Evolutionary conservation across 2,113 vertebrate genomes (phyloP).

Genomic region (Eulacestoma nigropectus): DNA sequence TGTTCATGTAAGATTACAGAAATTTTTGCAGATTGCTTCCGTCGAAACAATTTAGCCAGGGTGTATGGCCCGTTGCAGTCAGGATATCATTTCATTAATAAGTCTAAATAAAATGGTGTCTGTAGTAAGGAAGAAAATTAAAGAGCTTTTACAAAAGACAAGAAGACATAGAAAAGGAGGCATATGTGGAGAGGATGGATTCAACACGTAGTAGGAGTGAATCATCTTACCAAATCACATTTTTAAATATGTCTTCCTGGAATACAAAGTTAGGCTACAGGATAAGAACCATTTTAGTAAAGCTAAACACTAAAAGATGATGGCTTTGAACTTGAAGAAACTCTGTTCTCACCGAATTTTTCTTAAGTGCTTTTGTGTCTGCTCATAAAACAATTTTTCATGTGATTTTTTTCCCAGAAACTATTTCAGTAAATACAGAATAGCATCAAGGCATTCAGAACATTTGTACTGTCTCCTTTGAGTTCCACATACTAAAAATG

Average conservation of each 20-base stretch:
- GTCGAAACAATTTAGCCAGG: not conserved
- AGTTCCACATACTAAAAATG: not conserved
- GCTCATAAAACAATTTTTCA: not conserved
- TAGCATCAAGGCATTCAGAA: not conserved
- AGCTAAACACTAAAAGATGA: not conserved
- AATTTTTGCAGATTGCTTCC: not conserved
- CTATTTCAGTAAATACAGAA: not conserved
- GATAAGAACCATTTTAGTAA: not conserved
- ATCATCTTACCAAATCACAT: not conserved
- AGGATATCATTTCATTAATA: not conserved
- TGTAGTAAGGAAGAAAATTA: not conserved
- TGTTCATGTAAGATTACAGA: not conserved
- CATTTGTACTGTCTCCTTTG: not conserved
- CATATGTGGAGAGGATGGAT: not conserved
- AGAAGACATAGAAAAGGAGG: not conserved
- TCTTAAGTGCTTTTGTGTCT: not conserved
- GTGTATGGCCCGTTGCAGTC: not conserved
- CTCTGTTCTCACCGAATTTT: not conserved
- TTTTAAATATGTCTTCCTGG: not conserved
- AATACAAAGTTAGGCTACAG: not conserved
- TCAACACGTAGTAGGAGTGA: not conserved
- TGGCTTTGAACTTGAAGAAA: not conserved
- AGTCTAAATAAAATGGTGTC: not conserved
- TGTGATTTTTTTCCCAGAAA: not conserved
- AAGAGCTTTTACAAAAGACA: not conserved